phyloP scores from a whole-genome alignment of 92 coral and sea anemone species.

The Epizoanthus stellaris region DNA sequence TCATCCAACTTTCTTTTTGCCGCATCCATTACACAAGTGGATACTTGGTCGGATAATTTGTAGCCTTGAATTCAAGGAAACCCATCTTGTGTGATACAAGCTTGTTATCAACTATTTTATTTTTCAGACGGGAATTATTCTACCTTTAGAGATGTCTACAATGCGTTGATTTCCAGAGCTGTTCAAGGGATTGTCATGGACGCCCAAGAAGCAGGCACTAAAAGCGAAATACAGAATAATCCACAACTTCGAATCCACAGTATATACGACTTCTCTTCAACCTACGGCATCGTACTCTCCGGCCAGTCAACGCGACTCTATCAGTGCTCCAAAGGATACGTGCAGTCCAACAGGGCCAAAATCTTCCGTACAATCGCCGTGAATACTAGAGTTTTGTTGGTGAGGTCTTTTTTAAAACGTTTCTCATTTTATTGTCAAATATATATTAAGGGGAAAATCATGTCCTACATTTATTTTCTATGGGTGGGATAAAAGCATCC shows the following conservation, averaged over 20 bases:
- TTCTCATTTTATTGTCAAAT: neutral
- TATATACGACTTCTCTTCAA: constrained; percentile 40
- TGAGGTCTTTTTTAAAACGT: neutral
- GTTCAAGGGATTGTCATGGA: constrained; percentile 54
- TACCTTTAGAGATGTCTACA: constrained; percentile 29
- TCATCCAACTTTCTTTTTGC: no score
- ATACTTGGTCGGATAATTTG: no score
- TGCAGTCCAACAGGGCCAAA: constrained; percentile 45
- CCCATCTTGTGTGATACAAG: neutral
- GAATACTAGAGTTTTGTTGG: constrained; percentile 35
- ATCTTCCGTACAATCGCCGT: constrained; percentile 46
- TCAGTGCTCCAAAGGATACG: constrained; percentile 42
- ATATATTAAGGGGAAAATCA: neutral
- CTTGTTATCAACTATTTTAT: neutral
- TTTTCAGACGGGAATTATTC: constrained; percentile 30
- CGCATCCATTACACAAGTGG: no score
- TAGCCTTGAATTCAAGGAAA: no score
- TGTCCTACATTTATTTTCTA: neutral
- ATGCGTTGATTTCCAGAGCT: constrained; percentile 20
- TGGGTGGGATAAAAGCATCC: no score
- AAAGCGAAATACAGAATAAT: constrained; percentile 42
- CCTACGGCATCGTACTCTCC: constrained; percentile 51
- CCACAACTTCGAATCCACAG: constrained; percentile 37
- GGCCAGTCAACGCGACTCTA: constrained; percentile 40
- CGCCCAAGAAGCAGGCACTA: constrained; percentile 52